Evolutionary conservation across 2,113 vertebrate genomes (phyloP).

Genomic region (Muntiacus muntjak): DNA sequence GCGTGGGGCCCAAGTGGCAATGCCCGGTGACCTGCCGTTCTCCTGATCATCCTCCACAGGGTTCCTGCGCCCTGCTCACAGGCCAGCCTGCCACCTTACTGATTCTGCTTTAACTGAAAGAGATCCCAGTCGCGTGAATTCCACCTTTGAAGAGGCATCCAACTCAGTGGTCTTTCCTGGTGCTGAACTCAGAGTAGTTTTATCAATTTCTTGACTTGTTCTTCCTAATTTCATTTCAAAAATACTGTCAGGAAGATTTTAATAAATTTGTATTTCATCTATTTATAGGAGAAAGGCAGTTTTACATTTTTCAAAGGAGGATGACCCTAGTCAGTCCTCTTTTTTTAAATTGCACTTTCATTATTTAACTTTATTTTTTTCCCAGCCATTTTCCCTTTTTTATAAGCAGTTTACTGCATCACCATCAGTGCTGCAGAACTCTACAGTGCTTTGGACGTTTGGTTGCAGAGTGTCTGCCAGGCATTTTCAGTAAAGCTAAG

Average conservation of each 20-base stretch:
- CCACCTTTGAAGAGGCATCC: neutral
- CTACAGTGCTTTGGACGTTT: conserved; percentile 43
- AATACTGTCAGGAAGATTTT: neutral
- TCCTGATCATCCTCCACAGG: too few species aligned
- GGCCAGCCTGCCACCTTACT: neutral
- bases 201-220: neutral
- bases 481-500: conserved; percentile 55
- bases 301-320: neutral
- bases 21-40: rapidly evolving
- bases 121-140: neutral
- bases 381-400: neutral
- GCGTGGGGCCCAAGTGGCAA: rapidly evolving
- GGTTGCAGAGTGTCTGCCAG: conserved; percentile 66
- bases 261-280: neutral
- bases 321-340: neutral
- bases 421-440: neutral
- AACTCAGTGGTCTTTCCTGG: neutral
- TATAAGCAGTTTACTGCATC: neutral
- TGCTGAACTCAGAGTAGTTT: neutral
- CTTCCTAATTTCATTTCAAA: conserved; percentile 17
- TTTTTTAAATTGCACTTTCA: neutral
- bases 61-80: rapidly evolving
- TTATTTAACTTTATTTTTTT: neutral
- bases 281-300: neutral
- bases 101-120: neutral